Conservation (phyloP, 2,113 vertebrate genomes). For the Pseudopipra pipra region DNA sequence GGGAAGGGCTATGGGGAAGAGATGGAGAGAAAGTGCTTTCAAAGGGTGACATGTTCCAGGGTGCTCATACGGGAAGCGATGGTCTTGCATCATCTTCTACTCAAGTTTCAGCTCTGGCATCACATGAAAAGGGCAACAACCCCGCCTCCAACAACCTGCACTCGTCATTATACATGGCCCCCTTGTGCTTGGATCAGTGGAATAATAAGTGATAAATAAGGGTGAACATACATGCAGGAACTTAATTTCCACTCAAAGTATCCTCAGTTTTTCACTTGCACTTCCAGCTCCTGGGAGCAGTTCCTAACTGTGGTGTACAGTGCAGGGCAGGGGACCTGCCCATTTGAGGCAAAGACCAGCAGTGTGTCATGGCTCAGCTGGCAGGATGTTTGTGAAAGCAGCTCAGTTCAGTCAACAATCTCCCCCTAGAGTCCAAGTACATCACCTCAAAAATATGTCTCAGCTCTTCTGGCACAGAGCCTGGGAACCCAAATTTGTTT, state of each 20-base stretch:
- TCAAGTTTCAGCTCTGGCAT: neutral
- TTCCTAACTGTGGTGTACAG: rapidly evolving
- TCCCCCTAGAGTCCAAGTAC: slow-evolving; percentile 35
- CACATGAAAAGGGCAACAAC: neutral
- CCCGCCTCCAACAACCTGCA: neutral
- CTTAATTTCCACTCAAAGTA: neutral
- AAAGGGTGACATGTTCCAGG: rapidly evolving
- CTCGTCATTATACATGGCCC: neutral
- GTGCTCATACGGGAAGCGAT: neutral
- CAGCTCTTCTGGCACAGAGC: slow-evolving; percentile 28
- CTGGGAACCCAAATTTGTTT: slow-evolving; percentile 63
- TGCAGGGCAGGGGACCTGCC: neutral
- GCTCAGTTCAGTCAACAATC: slow-evolving; percentile 18
- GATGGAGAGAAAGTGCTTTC: neutral
- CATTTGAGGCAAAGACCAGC: neutral
- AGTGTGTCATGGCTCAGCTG: neutral
- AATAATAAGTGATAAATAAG: neutral
- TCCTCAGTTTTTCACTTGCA: neutral
- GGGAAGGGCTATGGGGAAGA: neutral
- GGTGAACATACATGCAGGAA: neutral
- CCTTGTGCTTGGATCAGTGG: neutral
- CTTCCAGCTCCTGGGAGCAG: neutral
- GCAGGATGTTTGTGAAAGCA: slow-evolving; percentile 46
- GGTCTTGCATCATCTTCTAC: neutral
- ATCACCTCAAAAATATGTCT: slow-evolving; percentile 66